Evolutionary conservation across 2,888 invertebrate genomes (phyloP), one percentile per base, ranked within the genome.

Genomic region (Isoperla grammatica): DNA sequence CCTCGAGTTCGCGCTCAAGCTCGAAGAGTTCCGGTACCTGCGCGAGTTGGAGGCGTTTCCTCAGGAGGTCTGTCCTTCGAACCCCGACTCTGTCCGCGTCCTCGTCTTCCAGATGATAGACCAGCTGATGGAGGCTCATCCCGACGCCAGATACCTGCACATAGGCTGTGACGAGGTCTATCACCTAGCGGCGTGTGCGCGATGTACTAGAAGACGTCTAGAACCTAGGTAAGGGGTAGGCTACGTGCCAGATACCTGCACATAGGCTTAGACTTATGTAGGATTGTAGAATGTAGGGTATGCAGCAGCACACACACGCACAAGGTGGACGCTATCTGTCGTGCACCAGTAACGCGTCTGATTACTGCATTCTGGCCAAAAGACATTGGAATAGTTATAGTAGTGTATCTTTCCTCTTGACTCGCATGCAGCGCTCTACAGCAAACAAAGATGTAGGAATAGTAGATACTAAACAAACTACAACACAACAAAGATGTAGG

Each of bases 91-190:
- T 4, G 64, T 72, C 61, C 60, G 58, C n/a, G 4, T 56, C 5
- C 45, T 61, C 39, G 55, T 64, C 23, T 60, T 64, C 39, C 68
- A 70, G 50, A 71, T 74, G 67, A 66, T 73, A 12, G 67, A 67
- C 43, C 73, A 75, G 65, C 68, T 73, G 5, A 64, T 74, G 65
- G 64, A 60, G 2, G 53, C 72, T n/a, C 73, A 73, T 59, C 64
- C 65, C 3, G 70, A 69, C 42, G 69, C 72, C 1, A 64, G 67
- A 35, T 71, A 66, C 59, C 68, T 79, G 8, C 79, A 79, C 67
- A 75, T 79, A 48, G 79, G 79, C 2, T 73, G 74, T 66, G 76
- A 76, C 65, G 76, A 76, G 66, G 74, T 75, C 2, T 74, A 66
- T 63, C 74, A 74, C 50, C 60, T 76, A 13, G 73, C 70, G 2